Evolutionary conservation across 2,888 invertebrate genomes (phyloP).

Genomic region (Linnaemya tessellans): DNA sequence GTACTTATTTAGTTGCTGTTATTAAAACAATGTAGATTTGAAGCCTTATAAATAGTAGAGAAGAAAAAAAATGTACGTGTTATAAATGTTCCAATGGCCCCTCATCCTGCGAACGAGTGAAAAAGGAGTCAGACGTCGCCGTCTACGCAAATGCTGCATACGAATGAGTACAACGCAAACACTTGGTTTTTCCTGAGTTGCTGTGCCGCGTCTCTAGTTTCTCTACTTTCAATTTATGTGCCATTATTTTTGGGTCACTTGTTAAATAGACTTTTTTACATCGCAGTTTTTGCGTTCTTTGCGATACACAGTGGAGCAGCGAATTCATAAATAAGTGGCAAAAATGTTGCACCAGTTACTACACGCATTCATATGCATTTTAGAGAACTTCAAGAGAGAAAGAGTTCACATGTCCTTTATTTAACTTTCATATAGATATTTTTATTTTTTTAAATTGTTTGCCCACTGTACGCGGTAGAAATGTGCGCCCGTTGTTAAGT

Average conservation of each 20-base stretch:
- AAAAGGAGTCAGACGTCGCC: slow-evolving; percentile 24
- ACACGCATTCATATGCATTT: too few species aligned
- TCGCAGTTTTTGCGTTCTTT: neutral
- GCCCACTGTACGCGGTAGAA: neutral
- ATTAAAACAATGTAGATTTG: slow-evolving; percentile 26
- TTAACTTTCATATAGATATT: neutral
- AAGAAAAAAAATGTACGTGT: slow-evolving; percentile 17
- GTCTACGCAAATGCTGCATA: slow-evolving; percentile 23
- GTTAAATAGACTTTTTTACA: slow-evolving; percentile 60
- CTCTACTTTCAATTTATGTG: slow-evolving; percentile 55
- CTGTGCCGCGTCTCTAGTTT: slow-evolving; percentile 7
- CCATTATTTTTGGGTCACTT: slow-evolving; percentile 69
- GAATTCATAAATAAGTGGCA: neutral
- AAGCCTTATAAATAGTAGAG: slow-evolving; percentile 51
- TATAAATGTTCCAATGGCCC: slow-evolving; percentile 28
- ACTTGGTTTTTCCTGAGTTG: neutral
- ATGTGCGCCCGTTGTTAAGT: neutral
- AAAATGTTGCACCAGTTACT: too few species aligned
- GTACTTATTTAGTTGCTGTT: slow-evolving; percentile 29
- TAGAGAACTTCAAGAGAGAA: too few species aligned
- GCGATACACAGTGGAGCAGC: neutral
- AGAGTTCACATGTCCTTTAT: too few species aligned
- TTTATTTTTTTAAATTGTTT: neutral
- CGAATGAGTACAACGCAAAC: neutral
- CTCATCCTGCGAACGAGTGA: slow-evolving; percentile 12